These are phyloP conservation scores for Gambusia affinis DNA, from an alignment of 2,113 vertebrate species.

Conservation along the genomic window DNA sequence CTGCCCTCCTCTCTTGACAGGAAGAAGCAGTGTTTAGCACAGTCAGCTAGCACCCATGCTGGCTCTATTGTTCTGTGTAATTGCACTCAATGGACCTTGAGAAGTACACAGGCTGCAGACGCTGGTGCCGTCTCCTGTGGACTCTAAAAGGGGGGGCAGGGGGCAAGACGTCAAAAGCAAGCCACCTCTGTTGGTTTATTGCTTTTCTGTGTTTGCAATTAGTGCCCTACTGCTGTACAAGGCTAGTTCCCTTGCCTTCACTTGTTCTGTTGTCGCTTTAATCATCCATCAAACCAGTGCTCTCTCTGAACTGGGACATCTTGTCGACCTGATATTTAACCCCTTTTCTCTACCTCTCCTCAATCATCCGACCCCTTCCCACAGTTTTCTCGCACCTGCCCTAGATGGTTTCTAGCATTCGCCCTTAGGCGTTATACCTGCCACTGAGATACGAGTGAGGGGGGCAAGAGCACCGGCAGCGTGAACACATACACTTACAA, in stretches of 20 bases:
- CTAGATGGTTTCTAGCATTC: constrained; percentile 14
- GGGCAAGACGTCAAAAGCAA: background rate
- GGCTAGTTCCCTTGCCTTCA: constrained; percentile 11
- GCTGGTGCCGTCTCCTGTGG: constrained; percentile 14
- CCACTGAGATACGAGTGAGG: constrained; percentile 32
- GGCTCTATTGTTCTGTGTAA: constrained; percentile 75
- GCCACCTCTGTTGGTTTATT: background rate
- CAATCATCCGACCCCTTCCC: constrained; percentile 39
- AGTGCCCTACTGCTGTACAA: background rate
- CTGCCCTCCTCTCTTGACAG: constrained; percentile 55
- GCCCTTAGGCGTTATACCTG: constrained; percentile 38
- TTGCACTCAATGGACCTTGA: constrained; percentile 74
- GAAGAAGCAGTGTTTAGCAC: constrained; percentile 64
- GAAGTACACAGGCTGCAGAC: constrained; percentile 39
- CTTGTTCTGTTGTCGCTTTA: constrained; percentile 14
- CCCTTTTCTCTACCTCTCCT: constrained; percentile 52
- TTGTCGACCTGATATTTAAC: constrained; percentile 69
- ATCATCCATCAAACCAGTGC: constrained; percentile 72
- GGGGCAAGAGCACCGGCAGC: constrained; percentile 5
- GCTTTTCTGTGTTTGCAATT: constrained; percentile 4
- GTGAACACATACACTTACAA: constrained; percentile 18
- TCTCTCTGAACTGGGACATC: constrained; percentile 64
- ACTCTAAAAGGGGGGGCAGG: background rate
- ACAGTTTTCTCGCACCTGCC: constrained; percentile 22
- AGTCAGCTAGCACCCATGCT: constrained; percentile 62